Base-by-base conservation (phyloP, 2,888 invertebrate species). In the Xylocampa areola region DNA sequence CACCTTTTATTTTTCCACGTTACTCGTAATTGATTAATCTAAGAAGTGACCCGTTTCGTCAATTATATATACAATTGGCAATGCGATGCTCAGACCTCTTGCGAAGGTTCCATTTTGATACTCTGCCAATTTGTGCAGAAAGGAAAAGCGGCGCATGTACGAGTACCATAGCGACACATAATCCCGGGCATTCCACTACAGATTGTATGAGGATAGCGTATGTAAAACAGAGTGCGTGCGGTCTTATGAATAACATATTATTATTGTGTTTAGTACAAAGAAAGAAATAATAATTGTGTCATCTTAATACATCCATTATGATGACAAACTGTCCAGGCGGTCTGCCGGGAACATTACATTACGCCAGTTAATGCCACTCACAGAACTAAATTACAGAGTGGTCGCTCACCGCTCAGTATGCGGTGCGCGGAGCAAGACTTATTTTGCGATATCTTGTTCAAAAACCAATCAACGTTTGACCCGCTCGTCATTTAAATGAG, bases 401-500 rank as follows among this genome's bases (percentile, higher is more conserved):
- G 41, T n/a, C n/a, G n/a, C n/a, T n/a, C n/a, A n/a, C 23, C 35
- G 48, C 43, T 49, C 57, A 30, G 53, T 37, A 53, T 51, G 52
- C 57, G 52, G 29, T 10, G 35, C 48, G 40, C 27, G 30, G 33
- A 21, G 29, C 45, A 41, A 4, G 58, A 57, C 43, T 58, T 53
- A 59, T 63, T 57, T 50, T 32, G 40, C 39, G 55, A 53, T 60
- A 63, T 61, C 66, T 68, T 68, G 66, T 62, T 69, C 67, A 62
- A 66, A 71, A 77, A 64, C 63, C 78, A 59, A 73, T 71, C 62
- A 65, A 65, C 65, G 58, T 68, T 68, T 66, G 72, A 67, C 72
- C 66, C 70, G 68, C 60, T 72, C 52, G 71, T 68, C 68, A 74
- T 86, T 84, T 79, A 76, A 81, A 87, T 84, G 79, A 81, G 78